A percentile compares a stretch with the other conserved stretches of the same genome.
Conservation (phyloP, 2,888 invertebrate genomes). For the Girardia tigrina region DNA sequence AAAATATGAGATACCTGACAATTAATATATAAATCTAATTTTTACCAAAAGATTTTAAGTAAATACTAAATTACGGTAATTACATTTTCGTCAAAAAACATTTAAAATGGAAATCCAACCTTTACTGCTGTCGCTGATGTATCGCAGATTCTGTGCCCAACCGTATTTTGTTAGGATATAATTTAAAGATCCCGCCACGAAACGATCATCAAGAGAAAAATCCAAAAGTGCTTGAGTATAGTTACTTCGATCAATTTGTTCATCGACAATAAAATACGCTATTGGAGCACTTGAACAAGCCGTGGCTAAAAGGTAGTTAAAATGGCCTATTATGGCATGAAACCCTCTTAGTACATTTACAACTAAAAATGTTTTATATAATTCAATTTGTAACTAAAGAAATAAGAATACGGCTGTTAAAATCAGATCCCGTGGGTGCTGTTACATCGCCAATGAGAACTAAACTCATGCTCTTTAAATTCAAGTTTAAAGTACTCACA, state of each 20-base stretch:
- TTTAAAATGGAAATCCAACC: neutral
- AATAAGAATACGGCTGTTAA: too few relatives aligned
- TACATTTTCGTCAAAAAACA: neutral
- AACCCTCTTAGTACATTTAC: neutral
- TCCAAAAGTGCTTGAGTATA: neutral
- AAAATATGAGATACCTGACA: too few relatives aligned
- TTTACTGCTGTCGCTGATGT: neutral
- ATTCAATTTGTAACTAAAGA: too few relatives aligned
- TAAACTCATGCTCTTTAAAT: too few relatives aligned
- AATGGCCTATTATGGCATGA: neutral
- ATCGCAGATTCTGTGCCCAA: neutral
- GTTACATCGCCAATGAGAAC: too few relatives aligned
- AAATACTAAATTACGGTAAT: neutral
- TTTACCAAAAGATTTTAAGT: neutral
- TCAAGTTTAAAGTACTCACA: too few relatives aligned
- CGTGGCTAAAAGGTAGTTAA: neutral
- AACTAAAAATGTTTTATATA: too few relatives aligned
- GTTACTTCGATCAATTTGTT: slow-evolving; percentile 9
- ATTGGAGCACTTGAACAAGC: neutral
- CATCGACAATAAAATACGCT: neutral
- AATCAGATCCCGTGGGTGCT: too few relatives aligned
- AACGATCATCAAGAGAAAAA: neutral
- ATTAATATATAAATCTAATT: neutral
- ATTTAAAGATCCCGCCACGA: neutral
- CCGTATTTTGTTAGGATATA: neutral